These are phyloP conservation scores for Thumatha senex DNA, from an alignment of 2,888 invertebrate species.

Conservation along the genomic window DNA sequence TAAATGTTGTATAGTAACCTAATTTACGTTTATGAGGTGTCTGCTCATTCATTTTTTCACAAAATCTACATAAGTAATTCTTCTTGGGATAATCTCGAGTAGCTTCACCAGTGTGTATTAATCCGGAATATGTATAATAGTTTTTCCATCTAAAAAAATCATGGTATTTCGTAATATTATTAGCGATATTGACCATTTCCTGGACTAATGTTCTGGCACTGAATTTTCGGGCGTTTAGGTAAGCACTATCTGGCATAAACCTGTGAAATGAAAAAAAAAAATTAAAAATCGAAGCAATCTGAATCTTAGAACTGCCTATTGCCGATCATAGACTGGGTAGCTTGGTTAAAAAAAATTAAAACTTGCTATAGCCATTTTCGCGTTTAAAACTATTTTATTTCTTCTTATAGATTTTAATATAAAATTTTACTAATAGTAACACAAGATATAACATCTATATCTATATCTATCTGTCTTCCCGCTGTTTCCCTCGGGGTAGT, in stretches of 20 bases:
- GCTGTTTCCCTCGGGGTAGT: too few relatives aligned
- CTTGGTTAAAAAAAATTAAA: too few relatives aligned
- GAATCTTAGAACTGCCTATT: too few relatives aligned
- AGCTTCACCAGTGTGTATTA: slow-evolving; percentile 8
- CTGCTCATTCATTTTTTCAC: slow-evolving; percentile 8
- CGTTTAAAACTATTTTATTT: too few relatives aligned
- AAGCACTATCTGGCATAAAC: slow-evolving; percentile 42
- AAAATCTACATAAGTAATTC: slow-evolving; percentile 33
- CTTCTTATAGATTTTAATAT: too few relatives aligned
- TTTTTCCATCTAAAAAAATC: slow-evolving; percentile 48
- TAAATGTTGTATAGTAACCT: slow-evolving; percentile 1
- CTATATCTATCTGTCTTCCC: too few relatives aligned
- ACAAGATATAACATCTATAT: too few relatives aligned
- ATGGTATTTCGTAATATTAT: slow-evolving; percentile 31
- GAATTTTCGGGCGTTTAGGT: slow-evolving; percentile 29
- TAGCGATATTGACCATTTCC: slow-evolving; percentile 37
- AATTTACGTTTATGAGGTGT: background rate
- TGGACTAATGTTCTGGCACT: slow-evolving; percentile 17
- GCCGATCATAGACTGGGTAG: too few relatives aligned
- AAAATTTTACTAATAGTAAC: too few relatives aligned
- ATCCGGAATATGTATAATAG: slow-evolving; percentile 41
- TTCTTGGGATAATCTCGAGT: slow-evolving; percentile 13
- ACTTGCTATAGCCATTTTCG: too few relatives aligned
- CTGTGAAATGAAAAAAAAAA: slow-evolving; percentile 19
- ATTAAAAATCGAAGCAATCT: too few relatives aligned